These are phyloP conservation scores for Collichthys lucidus DNA, from an alignment of 2,113 vertebrate species.

Conservation along the genomic window DNA sequence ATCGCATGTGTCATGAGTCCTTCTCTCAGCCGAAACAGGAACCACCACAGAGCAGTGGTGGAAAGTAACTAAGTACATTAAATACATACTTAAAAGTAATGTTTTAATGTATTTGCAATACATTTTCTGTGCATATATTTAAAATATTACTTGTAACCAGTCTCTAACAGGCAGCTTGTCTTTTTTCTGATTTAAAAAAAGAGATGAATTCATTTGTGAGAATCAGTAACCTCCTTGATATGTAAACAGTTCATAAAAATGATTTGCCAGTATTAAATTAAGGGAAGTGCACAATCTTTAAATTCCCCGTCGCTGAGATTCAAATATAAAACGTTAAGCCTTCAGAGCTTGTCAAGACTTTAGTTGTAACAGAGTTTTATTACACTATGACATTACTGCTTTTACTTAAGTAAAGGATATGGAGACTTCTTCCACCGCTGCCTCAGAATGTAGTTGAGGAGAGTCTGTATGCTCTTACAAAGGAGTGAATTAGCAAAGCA, in stretches of 20 bases:
- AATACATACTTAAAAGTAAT: background rate
- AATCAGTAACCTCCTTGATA: background rate
- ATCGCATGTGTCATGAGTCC: conserved; percentile 29
- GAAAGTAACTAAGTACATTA: conserved; percentile 9
- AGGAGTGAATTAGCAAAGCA: too few species aligned
- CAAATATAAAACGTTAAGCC: background rate
- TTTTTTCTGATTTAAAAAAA: background rate
- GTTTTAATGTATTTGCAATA: background rate
- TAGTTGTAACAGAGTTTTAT: background rate
- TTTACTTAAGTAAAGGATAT: background rate
- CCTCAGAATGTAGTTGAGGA: background rate
- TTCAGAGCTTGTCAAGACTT: background rate
- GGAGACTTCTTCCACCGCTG: background rate
- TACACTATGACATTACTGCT: background rate
- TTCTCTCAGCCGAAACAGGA: conserved; percentile 19
- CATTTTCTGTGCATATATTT: background rate
- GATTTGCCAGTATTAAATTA: background rate
- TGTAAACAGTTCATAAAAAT: background rate
- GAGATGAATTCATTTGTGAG: background rate
- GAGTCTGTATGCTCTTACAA: background rate
- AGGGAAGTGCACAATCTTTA: background rate
- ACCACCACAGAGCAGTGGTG: background rate
- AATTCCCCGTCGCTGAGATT: background rate
- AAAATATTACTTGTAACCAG: background rate
- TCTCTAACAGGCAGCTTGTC: background rate